Conservation (phyloP, 1,140 invertebrate species). For the Steinernema feltiae region DNA sequence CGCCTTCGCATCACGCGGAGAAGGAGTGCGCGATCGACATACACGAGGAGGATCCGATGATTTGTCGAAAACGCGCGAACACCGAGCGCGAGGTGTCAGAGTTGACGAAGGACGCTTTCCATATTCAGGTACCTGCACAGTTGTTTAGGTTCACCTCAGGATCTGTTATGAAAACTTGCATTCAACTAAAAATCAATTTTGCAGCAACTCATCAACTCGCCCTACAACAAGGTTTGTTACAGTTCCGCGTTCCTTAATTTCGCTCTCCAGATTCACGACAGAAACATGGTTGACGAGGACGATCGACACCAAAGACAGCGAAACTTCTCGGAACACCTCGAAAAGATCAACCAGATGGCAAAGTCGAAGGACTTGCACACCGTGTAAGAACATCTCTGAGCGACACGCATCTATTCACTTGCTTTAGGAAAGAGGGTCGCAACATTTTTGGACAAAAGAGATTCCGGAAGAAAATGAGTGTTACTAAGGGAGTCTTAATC, state of each 20-base stretch:
- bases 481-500: background rate
- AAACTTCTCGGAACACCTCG: background rate
- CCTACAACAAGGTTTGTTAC: background rate
- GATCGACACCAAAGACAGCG: background rate
- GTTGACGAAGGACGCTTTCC: background rate
- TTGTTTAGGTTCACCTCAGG: too few species aligned
- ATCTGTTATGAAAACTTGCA: too few species aligned
- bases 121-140: too few species aligned
- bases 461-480: background rate
- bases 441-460: background rate
- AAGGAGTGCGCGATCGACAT: background rate
- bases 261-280: background rate
- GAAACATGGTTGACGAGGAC: slow-evolving; percentile 1
- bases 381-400: background rate
- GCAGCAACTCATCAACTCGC: slow-evolving; percentile 8
- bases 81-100: background rate
- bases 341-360: background rate
- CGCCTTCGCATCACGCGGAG: background rate
- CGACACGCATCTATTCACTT: background rate
- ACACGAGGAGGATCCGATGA: background rate
- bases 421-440: background rate
- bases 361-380: background rate
- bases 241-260: background rate
- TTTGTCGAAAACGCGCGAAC: background rate
- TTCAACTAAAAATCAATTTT: too few species aligned